A percentile compares a stretch with the other conserved stretches of the same genome.
phyloP scores from a whole-genome alignment of 2,888 invertebrate genomes.

The Tinea trinotella region DNA sequence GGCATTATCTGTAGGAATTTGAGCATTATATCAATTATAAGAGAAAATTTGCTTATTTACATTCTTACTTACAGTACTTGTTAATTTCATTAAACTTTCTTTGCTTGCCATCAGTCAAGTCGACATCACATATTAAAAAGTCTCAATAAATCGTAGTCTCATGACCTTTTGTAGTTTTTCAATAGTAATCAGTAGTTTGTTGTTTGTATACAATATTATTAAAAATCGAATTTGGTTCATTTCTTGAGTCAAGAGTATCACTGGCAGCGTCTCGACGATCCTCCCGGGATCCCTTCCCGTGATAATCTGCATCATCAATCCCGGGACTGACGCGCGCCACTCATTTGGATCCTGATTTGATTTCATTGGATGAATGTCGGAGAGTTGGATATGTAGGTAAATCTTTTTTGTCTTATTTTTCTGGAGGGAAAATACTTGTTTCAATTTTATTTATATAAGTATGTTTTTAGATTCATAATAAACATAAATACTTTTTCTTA shows the following conservation, averaged over 20 bases:
- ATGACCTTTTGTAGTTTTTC: too few relatives aligned
- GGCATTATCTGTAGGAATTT: too few relatives aligned
- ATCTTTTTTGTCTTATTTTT: background rate
- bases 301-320: conserved; percentile 19
- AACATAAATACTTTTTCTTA: background rate
- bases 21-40: too few relatives aligned
- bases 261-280: conserved; percentile 1
- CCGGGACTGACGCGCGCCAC: conserved; percentile 6
- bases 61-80: too few relatives aligned
- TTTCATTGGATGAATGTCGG: conserved; percentile 12
- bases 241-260: background rate
- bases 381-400: conserved; percentile 4
- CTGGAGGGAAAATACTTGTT: background rate
- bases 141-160: too few relatives aligned
- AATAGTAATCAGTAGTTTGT: too few relatives aligned
- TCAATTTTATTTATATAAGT: background rate
- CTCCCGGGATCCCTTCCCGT: conserved; percentile 9
- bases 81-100: too few relatives aligned
- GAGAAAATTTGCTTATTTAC: too few relatives aligned
- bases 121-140: too few relatives aligned
- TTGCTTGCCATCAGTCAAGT: too few relatives aligned
- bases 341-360: conserved; percentile 12
- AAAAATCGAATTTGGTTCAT: background rate
- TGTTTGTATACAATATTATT: too few relatives aligned
- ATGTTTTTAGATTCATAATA: background rate